Base-by-base conservation (phyloP, 2,888 invertebrate species). In the Drosophila neonasuta region DNA sequence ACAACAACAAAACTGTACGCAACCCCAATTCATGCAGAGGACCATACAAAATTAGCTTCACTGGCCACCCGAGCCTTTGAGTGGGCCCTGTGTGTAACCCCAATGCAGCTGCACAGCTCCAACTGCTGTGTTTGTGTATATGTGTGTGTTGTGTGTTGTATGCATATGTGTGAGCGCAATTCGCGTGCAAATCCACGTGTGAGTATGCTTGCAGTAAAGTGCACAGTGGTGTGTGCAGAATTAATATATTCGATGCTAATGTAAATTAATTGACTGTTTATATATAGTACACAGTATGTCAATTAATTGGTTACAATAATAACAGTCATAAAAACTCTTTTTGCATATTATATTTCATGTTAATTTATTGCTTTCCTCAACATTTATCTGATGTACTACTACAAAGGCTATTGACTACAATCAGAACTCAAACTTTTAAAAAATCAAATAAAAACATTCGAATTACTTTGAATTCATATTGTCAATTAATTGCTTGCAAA, bases 41-140 rank as follows among this genome's bases (percentile, higher is more conserved):
- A 59, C 74, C 61, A 76, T 68, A 74, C 75, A 73, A 79, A 83
- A 83, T 85, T 85, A 82, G 85, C 83, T 71, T 46, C 71, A 71
- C 83, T 85, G 80, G 77, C 78, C 77, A 84, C 52, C 71, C 70
- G 68, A 73, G 71, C 70, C 72, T 76, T 84, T 74, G 74, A 84
- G 78, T 73, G 73, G 64, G 60, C 68, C 66, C 45, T n/a, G 36
- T 15, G 15, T 59, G 70, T 79, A 78, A 70, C 79, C 79, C 69
- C 81, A 73, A 71, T 81, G 76, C 64, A 60, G 58, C 58, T 65
- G 63, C 73, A n/a, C 73, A n/a, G 11, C n/a, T 36, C 36, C n/a
- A 64, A 54, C 59, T 46, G 42, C 51, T 60, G 39, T 52, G 63
- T 57, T 15, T 51, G 34, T 44, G 42, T 24, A 15, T 59, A 30